phyloP scores from a whole-genome alignment of 1,140 invertebrate species.

The Zophobas atratus region DNA sequence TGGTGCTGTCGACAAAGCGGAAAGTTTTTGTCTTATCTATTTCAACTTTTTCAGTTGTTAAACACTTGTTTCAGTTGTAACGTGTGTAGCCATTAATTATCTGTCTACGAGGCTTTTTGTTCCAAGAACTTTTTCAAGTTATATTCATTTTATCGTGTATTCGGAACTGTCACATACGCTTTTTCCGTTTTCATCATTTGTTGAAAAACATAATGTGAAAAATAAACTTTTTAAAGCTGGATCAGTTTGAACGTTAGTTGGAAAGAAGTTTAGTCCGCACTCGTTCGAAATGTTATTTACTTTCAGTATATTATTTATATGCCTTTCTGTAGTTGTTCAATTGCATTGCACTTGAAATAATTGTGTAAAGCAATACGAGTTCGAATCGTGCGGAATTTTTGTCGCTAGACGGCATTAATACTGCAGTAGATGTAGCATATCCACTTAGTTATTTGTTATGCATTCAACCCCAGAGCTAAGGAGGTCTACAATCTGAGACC shows the following conservation, averaged over 20 bases:
- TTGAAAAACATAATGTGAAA: constrained; percentile 35
- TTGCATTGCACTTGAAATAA: constrained; percentile 12
- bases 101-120: constrained; percentile 47
- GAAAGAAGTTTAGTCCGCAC: neutral
- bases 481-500: constrained; percentile 59
- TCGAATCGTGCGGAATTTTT: constrained; percentile 7
- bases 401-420: constrained; percentile 23
- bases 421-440: constrained; percentile 51
- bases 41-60: constrained; percentile 48
- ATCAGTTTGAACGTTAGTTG: constrained; percentile 6
- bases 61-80: constrained; percentile 50
- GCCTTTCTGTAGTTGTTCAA: neutral
- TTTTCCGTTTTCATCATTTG: constrained; percentile 45
- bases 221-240: constrained; percentile 52
- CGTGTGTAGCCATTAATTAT: constrained; percentile 51
- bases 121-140: constrained; percentile 46
- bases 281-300: constrained; percentile 13
- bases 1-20: constrained; percentile 24
- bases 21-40: constrained; percentile 48
- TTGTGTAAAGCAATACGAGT: constrained; percentile 7
- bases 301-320: neutral
- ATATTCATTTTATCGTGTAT: constrained; percentile 50
- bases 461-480: constrained; percentile 60
- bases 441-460: constrained; percentile 65
- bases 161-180: constrained; percentile 46